phyloP scores from a whole-genome alignment of 2,113 vertebrate species.

The Calidris pugnax region DNA sequence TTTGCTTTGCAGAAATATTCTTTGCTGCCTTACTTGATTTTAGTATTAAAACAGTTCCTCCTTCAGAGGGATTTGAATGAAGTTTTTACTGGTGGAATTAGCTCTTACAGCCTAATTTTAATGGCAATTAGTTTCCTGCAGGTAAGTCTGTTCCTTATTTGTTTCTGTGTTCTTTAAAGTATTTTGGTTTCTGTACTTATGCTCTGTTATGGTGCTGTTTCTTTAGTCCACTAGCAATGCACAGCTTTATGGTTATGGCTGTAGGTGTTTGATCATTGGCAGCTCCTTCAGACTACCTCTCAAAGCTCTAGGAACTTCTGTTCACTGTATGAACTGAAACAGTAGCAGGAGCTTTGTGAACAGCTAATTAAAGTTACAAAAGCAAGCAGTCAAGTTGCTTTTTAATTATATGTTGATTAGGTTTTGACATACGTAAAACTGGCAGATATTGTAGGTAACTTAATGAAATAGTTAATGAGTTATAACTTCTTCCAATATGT shows the following conservation, averaged over 20 bases:
- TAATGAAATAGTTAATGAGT: background rate
- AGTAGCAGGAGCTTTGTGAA: background rate
- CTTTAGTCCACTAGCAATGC: background rate
- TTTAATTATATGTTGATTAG: background rate
- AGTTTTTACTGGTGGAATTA: conserved; percentile 97
- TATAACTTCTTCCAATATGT: background rate
- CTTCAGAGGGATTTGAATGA: conserved; percentile 98
- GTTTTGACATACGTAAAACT: background rate
- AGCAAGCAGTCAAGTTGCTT: background rate
- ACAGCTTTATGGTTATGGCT: background rate
- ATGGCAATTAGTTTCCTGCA: conserved; percentile 99
- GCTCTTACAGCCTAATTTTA: conserved; percentile 97
- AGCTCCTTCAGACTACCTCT: background rate
- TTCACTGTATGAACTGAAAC: background rate
- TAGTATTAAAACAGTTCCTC: conserved; percentile 98
- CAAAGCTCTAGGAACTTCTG: background rate
- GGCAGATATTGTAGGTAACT: background rate
- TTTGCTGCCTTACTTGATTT: conserved; percentile 94
- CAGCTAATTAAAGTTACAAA: background rate
- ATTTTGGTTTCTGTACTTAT: background rate
- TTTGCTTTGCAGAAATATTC: conserved; percentile 88
- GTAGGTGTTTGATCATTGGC: background rate
- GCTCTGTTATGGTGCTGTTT: background rate
- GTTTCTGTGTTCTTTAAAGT: background rate
- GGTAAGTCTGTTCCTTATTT: conserved; percentile 72